Evolutionary conservation across 92 coral and sea anemone species (phyloP), one percentile per base, ranked within the genome.

Genomic region (Scolanthus callimorphus): DNA sequence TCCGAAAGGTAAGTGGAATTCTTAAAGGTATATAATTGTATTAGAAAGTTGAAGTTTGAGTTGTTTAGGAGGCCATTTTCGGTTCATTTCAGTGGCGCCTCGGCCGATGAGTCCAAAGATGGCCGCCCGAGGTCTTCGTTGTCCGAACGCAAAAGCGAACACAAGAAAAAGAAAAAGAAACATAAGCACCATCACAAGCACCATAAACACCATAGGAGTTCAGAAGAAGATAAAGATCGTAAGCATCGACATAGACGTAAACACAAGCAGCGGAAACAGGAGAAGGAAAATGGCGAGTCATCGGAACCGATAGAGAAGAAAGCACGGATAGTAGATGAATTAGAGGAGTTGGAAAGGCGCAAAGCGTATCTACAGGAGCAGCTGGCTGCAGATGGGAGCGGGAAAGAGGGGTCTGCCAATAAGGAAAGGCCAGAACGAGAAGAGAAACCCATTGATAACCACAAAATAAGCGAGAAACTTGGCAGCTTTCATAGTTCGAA

Each of bases 331-430:
- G 97, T 73, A 49, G 82, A 69, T 55, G 97, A 89, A 55, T 60
- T 91, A 27, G 83, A 83, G 49, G 96, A 88, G 61, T 83, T 91
- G 27, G 97, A 88, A 49, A 81, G 57, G 67, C 82, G 97, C 4
- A 88, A 82, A 64, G 83, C 81, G 13, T 91, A 90, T 54, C 76
- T 91, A 17, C 82, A 91, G 65, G 81, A 90, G 45, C 97, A 91
- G 72, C 85, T 91, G 38, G 97, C 90, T 23, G 88, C 60, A 22
- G 75, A 68, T 47, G 55, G 28, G 19, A 19, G 26, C 11, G 9
- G 28, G 2, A 68, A 58, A 47, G 38, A 44, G 11, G 17, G 56
- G 13, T 41, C 60, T 4, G 26, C 51, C 17, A 63, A 34, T 30
- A 50, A 43, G 9, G 51, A 68, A 34, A 73, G 54, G 57, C 51